phyloP scores from a whole-genome alignment of 2,113 vertebrate species.

The Prochilodus magdalenae region DNA sequence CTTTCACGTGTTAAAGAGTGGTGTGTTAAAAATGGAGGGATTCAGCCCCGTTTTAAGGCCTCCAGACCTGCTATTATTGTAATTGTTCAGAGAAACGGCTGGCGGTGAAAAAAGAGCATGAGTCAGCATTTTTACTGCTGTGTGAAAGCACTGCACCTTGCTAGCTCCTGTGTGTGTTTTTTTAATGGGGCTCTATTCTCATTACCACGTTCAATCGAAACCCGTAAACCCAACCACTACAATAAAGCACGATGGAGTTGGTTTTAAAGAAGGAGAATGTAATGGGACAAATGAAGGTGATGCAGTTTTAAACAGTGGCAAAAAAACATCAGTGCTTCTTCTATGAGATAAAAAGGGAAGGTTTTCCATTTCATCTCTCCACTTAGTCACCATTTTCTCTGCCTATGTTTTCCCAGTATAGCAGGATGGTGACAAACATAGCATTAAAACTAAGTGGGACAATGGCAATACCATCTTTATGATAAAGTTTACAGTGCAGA shows the following conservation, averaged over 20 bases:
- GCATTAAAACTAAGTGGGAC: constrained; percentile 37
- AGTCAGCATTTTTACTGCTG: constrained; percentile 57
- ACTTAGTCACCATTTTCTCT: constrained; percentile 16
- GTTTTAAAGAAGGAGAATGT: not conserved
- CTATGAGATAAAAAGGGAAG: constrained; percentile 14
- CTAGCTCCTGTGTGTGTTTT: not conserved
- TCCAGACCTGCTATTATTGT: constrained; percentile 72
- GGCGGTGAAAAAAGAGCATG: constrained; percentile 30
- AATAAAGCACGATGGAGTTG: constrained; percentile 9
- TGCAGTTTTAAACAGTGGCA: not conserved
- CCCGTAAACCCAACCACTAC: not conserved
- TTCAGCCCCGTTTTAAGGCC: constrained; percentile 70
- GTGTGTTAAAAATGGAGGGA: constrained; percentile 61
- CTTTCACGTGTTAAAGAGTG: constrained; percentile 62
- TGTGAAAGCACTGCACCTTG: constrained; percentile 25
- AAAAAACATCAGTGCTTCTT: not conserved
- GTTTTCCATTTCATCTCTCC: constrained; percentile 26
- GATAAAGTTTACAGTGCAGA: constrained; percentile 50
- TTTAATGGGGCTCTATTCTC: constrained; percentile 9
- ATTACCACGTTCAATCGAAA: not conserved
- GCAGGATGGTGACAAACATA: constrained; percentile 33
- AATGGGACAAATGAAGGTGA: constrained; percentile 10
- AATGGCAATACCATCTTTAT: constrained; percentile 44
- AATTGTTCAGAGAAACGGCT: constrained; percentile 54
- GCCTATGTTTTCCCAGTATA: constrained; percentile 29